Evolutionary conservation across 2,888 invertebrate genomes (phyloP).

Genomic region (Calameuta filiformis): DNA sequence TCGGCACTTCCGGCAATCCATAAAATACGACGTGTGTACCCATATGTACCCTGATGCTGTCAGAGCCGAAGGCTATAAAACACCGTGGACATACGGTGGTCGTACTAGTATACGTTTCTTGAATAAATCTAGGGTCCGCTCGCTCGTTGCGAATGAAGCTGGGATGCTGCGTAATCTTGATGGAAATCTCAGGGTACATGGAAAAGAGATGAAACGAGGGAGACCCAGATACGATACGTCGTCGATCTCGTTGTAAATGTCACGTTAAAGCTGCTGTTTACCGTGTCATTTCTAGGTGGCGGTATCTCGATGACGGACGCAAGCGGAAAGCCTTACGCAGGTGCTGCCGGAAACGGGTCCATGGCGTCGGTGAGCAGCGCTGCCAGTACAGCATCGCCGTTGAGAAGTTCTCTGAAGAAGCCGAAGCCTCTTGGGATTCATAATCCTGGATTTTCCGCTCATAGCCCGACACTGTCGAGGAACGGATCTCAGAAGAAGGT

Average conservation of each 20-base stretch:
- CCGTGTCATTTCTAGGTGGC: slow-evolving; percentile 65
- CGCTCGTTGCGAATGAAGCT: background rate
- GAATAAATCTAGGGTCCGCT: background rate
- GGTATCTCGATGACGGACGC: slow-evolving; percentile 87
- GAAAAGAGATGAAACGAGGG: background rate
- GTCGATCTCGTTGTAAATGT: background rate
- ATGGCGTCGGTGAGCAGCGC: slow-evolving; percentile 64
- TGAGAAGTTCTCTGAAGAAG: slow-evolving; percentile 86
- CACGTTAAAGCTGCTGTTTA: background rate
- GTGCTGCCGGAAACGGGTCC: slow-evolving; percentile 70
- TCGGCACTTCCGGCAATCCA: background rate
- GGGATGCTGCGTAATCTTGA: background rate
- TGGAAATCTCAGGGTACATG: background rate
- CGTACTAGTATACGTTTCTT: background rate
- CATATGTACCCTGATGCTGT: background rate
- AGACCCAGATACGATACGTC: background rate
- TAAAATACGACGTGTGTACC: background rate
- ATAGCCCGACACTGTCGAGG: slow-evolving; percentile 84
- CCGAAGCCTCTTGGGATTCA: slow-evolving; percentile 85
- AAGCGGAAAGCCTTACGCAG: slow-evolving; percentile 84
- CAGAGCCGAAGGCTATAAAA: background rate
- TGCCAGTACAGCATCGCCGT: slow-evolving; percentile 71
- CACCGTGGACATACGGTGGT: background rate
- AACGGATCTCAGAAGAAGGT: slow-evolving; percentile 93
- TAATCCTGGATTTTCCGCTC: slow-evolving; percentile 86